Evolutionary conservation across 35 echinoderm and acorn worm genomes (phyloP).

Genomic region (Amphiura filiformis): DNA sequence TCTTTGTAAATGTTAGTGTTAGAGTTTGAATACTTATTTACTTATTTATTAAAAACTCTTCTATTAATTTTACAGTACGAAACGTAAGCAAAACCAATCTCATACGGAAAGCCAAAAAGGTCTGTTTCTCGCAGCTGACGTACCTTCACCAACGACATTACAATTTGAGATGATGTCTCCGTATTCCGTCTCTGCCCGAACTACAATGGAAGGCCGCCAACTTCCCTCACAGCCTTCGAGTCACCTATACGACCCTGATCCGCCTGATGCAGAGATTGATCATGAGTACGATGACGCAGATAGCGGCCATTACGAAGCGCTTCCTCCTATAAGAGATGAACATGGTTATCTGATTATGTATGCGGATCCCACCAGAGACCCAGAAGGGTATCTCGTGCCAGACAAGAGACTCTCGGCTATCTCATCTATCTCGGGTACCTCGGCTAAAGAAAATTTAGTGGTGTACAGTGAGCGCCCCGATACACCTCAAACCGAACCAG

Average conservation of each 20-base stretch:
- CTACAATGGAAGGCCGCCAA: neutral
- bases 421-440: too few species aligned
- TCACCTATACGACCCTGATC: neutral
- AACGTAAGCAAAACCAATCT: neutral
- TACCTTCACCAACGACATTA: neutral
- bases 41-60: too few species aligned
- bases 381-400: neutral
- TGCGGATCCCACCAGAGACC: neutral
- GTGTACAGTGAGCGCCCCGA: neutral
- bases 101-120: neutral
- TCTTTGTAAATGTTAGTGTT: too few species aligned
- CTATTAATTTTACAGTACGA: neutral
- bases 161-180: neutral
- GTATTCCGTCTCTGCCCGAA: neutral
- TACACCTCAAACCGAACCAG: neutral
- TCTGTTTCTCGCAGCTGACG: neutral
- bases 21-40: too few species aligned
- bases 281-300: neutral
- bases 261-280: neutral
- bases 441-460: neutral
- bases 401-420: neutral
- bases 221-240: neutral
- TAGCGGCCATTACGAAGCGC: neutral
- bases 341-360: neutral
- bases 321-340: neutral